phyloP scores from a whole-genome alignment of 2,888 invertebrate genomes.

The Dorcus hopei region DNA sequence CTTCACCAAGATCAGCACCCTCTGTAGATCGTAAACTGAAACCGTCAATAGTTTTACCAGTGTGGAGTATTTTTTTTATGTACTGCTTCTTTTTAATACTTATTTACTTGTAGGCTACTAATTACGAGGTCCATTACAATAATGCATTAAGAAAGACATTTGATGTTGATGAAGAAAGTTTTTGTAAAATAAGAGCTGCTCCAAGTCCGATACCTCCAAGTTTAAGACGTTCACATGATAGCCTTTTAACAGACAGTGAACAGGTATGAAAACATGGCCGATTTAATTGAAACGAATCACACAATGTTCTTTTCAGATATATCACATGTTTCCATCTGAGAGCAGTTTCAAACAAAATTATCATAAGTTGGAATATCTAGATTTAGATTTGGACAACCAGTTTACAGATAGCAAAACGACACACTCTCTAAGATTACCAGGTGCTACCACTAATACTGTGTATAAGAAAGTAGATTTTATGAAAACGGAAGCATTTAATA shows the following conservation, averaged over 20 bases:
- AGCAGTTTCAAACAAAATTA: slow-evolving; percentile 16
- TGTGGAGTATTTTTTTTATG: slow-evolving; percentile 21
- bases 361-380: slow-evolving; percentile 72
- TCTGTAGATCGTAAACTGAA: slow-evolving; percentile 63
- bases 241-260: slow-evolving; percentile 28
- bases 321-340: slow-evolving; percentile 17
- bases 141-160: slow-evolving; percentile 9
- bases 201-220: slow-evolving; percentile 55
- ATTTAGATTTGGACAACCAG: slow-evolving; percentile 68
- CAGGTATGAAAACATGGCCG: slow-evolving; percentile 21
- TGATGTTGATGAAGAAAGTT: background rate
- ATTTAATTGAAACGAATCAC: background rate
- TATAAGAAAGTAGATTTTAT: slow-evolving; percentile 93
- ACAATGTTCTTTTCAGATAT: slow-evolving; percentile 17
- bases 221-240: slow-evolving; percentile 42
- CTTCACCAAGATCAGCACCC: slow-evolving; percentile 52
- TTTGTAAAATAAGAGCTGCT: slow-evolving; percentile 44
- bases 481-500: slow-evolving; percentile 90
- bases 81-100: background rate
- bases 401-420: slow-evolving; percentile 11
- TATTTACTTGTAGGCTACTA: background rate
- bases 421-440: slow-evolving; percentile 31
- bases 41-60: slow-evolving; percentile 53
- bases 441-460: slow-evolving; percentile 56
- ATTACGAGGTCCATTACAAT: background rate